Conservation (phyloP, 2,113 vertebrate genomes). For the Stercorarius parasiticus region DNA sequence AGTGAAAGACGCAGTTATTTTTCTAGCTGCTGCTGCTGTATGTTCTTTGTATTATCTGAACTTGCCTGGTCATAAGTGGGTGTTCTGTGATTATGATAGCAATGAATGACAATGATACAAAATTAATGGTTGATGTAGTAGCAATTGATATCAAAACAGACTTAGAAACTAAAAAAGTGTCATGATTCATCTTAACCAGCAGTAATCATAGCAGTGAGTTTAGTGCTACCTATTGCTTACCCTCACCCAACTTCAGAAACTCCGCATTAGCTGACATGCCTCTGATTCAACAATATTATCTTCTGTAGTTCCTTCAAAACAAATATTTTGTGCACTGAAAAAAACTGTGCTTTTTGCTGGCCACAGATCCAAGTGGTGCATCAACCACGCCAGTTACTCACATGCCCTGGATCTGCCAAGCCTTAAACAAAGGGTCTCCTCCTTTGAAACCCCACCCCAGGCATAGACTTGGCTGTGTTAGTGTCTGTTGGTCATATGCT, state of each 20-base stretch:
- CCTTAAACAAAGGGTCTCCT: rapidly evolving
- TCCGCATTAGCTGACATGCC: background rate
- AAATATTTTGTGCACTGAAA: background rate
- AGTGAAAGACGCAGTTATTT: background rate
- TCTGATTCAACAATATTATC: background rate
- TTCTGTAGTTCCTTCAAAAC: background rate
- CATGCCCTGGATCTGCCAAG: background rate
- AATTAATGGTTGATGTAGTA: background rate
- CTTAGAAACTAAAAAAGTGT: background rate
- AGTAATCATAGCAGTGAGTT: background rate
- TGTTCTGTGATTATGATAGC: slow-evolving; percentile 12
- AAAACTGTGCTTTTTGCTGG: background rate
- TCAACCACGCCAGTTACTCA: background rate
- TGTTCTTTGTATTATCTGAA: slow-evolving; percentile 5
- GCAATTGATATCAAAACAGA: slow-evolving; percentile 6
- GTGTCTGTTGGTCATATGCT: rapidly evolving
- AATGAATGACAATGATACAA: background rate
- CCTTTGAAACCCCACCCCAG: background rate
- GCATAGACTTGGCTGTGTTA: background rate
- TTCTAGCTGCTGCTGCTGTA: background rate
- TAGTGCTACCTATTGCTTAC: background rate
- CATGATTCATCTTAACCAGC: background rate
- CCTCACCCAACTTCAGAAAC: background rate
- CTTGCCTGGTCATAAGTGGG: background rate
- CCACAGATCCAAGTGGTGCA: background rate